Evolutionary conservation across 2,797 vertebrate species (phyloP).

Genomic region (Ataeniobius toweri): DNA sequence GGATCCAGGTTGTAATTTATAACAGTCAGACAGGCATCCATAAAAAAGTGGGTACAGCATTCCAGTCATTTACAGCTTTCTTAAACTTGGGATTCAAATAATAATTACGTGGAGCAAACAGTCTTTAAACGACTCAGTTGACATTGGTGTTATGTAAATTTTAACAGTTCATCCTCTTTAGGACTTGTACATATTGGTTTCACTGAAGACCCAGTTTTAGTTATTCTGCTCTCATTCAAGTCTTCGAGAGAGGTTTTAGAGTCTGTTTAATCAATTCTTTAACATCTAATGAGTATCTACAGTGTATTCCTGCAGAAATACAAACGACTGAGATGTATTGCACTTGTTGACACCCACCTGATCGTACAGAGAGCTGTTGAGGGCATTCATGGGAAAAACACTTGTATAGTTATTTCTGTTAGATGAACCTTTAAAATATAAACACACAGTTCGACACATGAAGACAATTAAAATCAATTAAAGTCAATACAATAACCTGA

Average conservation of each 20-base stretch:
- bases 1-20: not conserved
- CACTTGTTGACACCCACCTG: constrained; percentile 61
- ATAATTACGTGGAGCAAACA: not conserved
- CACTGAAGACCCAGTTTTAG: not conserved
- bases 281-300: not conserved
- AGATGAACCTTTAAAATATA: constrained; percentile 61
- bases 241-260: not conserved
- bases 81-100: not conserved
- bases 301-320: not conserved
- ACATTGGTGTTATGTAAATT: not conserved
- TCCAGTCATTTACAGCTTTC: not conserved
- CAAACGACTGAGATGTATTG: not conserved
- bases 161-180: not conserved
- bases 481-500: not conserved
- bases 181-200: not conserved
- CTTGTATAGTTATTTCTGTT: constrained; percentile 19
- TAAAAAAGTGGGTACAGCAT: not conserved
- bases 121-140: not conserved
- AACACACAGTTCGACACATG: constrained; percentile 17
- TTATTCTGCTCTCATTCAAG: not conserved
- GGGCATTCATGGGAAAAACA: constrained; percentile 11
- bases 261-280: not conserved
- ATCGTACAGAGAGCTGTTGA: constrained; percentile 47
- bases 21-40: not conserved
- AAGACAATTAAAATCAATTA: not conserved